phyloP scores from a whole-genome alignment of 2,797 vertebrate species.

The Fistularia commersonii region DNA sequence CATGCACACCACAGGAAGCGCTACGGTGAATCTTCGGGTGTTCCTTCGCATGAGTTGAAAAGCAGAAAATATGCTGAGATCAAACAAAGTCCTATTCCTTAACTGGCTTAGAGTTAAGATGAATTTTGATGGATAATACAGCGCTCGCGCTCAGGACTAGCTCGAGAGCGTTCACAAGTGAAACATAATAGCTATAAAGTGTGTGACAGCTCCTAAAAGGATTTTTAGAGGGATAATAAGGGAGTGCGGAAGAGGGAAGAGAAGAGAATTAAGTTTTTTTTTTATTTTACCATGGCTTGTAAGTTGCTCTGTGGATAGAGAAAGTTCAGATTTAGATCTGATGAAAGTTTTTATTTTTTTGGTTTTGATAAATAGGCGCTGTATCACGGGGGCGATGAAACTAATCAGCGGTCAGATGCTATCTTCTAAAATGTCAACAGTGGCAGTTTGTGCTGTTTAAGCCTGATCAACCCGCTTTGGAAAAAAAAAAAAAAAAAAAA shows the following conservation, averaged over 20 bases:
- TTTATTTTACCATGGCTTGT: constrained; percentile 63
- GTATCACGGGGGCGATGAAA: constrained; percentile 56
- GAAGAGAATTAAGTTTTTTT: constrained; percentile 70
- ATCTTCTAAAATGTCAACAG: constrained; percentile 65
- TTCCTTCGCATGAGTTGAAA: constrained; percentile 29
- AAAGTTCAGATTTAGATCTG: constrained; percentile 60
- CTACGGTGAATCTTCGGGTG: neutral
- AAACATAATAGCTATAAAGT: constrained; percentile 68
- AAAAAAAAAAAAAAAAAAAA: constrained; percentile 55
- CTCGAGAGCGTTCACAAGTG: constrained; percentile 48
- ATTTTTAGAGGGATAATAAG: constrained; percentile 76
- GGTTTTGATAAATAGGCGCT: constrained; percentile 67
- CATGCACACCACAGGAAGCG: neutral
- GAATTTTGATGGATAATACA: constrained; percentile 53
- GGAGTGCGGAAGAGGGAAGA: constrained; percentile 56
- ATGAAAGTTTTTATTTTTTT: constrained; percentile 50
- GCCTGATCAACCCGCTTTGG: constrained; percentile 54
- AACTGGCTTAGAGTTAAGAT: constrained; percentile 43
- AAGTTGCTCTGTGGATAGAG: constrained; percentile 55
- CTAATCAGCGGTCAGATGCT: constrained; percentile 71
- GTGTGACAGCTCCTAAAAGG: constrained; percentile 76
- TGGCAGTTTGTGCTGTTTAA: constrained; percentile 64
- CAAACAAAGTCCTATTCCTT: constrained; percentile 34
- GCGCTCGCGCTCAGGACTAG: constrained; percentile 32
- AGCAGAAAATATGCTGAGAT: constrained; percentile 26